phyloP scores from a whole-genome alignment of 2,113 vertebrate genomes.

The Myodes glareolus region DNA sequence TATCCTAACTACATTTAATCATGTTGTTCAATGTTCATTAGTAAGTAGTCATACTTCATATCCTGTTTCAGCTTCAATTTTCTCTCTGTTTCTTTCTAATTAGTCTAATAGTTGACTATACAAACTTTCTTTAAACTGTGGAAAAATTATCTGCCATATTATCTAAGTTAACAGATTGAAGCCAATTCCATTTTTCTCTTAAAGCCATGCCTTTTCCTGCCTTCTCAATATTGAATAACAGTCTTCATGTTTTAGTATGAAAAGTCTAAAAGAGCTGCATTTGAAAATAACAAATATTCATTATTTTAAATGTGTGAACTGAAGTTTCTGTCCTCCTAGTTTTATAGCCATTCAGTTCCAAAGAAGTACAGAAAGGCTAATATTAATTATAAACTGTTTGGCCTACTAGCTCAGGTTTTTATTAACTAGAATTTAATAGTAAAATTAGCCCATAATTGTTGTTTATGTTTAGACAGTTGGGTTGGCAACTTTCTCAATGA shows the following conservation, averaged over 20 bases:
- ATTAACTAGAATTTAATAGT: too few species aligned
- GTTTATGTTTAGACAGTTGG: too few species aligned
- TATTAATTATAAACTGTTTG: too few species aligned
- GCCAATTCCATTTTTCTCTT: not conserved
- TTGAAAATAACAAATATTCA: too few species aligned
- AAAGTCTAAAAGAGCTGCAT: too few species aligned
- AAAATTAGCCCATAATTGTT: too few species aligned
- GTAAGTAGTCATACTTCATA: accelerated
- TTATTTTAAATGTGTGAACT: too few species aligned
- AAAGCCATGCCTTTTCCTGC: not conserved
- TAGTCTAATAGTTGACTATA: not conserved
- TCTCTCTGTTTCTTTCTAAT: not conserved
- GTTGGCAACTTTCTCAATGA: too few species aligned
- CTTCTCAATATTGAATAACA: not conserved
- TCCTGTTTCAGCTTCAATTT: not conserved
- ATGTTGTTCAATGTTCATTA: not conserved
- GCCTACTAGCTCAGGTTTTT: too few species aligned
- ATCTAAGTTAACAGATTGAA: not conserved
- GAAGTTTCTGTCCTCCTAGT: too few species aligned
- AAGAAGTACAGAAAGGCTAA: too few species aligned
- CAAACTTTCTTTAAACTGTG: not conserved
- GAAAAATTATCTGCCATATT: not conserved
- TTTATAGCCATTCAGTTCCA: too few species aligned
- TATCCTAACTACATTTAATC: not conserved
- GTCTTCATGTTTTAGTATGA: not conserved